A percentile compares a stretch with the other conserved stretches of the same genome.
Conservation (phyloP, 2,888 invertebrate genomes). For the Xanthorhoe spadicearia region DNA sequence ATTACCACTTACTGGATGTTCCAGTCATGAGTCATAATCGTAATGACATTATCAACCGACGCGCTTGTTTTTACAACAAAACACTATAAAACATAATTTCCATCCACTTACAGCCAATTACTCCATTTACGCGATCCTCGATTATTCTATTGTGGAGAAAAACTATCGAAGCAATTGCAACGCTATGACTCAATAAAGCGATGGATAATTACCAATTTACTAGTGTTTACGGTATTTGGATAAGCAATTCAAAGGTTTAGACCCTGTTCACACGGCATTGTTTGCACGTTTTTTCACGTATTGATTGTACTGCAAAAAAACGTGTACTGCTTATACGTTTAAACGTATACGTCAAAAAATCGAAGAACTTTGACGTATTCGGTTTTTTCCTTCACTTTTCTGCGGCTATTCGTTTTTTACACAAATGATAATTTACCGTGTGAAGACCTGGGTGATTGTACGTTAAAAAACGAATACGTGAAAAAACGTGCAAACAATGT, state of each 20-base stretch:
- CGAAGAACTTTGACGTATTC: too few relatives aligned
- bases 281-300: too few relatives aligned
- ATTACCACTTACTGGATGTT: neutral
- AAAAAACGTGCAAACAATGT: too few relatives aligned
- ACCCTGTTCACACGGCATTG: too few relatives aligned
- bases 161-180: constrained; percentile 18
- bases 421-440: too few relatives aligned
- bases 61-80: constrained; percentile 12
- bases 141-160: constrained; percentile 31
- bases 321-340: too few relatives aligned
- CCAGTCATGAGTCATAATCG: constrained; percentile 23
- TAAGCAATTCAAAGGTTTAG: constrained; percentile 3
- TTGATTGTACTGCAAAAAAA: too few relatives aligned
- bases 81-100: constrained; percentile 24
- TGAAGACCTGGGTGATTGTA: too few relatives aligned
- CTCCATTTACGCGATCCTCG: constrained; percentile 26
- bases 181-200: constrained; percentile 23
- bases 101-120: constrained; percentile 31
- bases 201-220: constrained; percentile 4
- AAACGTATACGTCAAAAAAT: too few relatives aligned
- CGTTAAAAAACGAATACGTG: too few relatives aligned
- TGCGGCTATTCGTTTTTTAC: too few relatives aligned
- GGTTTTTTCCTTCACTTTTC: too few relatives aligned
- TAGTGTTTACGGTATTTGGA: neutral
- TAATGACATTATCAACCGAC: constrained; percentile 16